These are phyloP conservation scores for Agelaius phoeniceus DNA, from an alignment of 2,113 vertebrate genomes.

Conservation along the genomic window DNA sequence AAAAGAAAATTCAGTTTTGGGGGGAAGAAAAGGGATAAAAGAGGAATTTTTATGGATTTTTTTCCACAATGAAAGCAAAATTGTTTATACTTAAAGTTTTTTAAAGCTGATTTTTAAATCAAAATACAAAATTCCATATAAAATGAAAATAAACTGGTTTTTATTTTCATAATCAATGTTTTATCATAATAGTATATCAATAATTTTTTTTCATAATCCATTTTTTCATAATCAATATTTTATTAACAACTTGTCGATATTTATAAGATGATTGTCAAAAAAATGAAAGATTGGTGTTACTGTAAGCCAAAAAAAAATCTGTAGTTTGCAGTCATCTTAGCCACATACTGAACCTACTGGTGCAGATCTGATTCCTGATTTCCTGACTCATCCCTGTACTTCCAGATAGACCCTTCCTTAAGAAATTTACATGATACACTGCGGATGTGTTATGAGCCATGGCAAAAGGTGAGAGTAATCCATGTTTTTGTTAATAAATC, in stretches of 20 bases:
- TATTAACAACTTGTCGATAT: not conserved
- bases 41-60: fast-evolving
- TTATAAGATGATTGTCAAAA: not conserved
- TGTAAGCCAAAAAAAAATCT: not conserved
- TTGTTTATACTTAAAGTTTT: not conserved
- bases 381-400: not conserved
- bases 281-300: fast-evolving
- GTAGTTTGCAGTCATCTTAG: not conserved
- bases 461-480: not conserved
- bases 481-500: not conserved
- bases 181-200: not conserved
- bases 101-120: not conserved
- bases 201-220: too few species aligned
- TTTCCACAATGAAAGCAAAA: not conserved
- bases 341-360: fast-evolving
- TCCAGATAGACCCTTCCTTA: not conserved
- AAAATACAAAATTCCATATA: not conserved
- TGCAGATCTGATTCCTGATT: not conserved
- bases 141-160: not conserved
- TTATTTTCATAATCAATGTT: not conserved
- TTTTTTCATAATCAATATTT: not conserved
- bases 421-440: not conserved
- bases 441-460: not conserved
- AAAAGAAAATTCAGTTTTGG: not conserved
- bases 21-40: not conserved